Conservation (phyloP, 1,140 invertebrate genomes). For the Cyclargus thomasi region DNA sequence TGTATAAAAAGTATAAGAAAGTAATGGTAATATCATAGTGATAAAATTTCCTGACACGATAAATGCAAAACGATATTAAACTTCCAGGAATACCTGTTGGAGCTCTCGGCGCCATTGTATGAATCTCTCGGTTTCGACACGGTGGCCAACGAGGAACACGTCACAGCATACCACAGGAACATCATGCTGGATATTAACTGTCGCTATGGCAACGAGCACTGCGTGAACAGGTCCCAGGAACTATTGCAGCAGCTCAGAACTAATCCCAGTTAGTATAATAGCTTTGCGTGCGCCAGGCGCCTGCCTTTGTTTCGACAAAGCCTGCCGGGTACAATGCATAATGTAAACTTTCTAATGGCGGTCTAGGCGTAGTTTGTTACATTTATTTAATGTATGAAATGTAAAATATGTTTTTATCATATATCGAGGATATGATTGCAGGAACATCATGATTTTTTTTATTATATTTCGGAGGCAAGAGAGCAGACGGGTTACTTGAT, state of each 20-base stretch:
- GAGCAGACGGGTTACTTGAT: too few relatives aligned
- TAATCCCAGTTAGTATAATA: conserved; percentile 41
- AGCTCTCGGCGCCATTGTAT: conserved; percentile 79
- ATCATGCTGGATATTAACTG: conserved; percentile 83
- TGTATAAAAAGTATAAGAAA: too few relatives aligned
- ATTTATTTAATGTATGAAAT: too few relatives aligned
- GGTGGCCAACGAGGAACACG: conserved; percentile 74
- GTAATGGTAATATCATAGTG: too few relatives aligned
- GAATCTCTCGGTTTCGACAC: conserved; percentile 78
- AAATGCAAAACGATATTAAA: background rate
- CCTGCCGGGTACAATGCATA: background rate
- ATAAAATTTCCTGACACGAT: too few relatives aligned
- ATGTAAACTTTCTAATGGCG: background rate
- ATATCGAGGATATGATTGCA: too few relatives aligned
- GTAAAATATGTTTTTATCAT: too few relatives aligned
- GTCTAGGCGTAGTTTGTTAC: too few relatives aligned
- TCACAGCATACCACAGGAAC: conserved; percentile 80
- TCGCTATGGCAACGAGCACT: conserved; percentile 79
- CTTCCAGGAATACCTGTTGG: conserved; percentile 78
- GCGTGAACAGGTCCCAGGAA: conserved; percentile 77
- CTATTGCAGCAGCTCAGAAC: conserved; percentile 74
- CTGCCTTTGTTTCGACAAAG: background rate
- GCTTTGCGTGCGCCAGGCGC: background rate
- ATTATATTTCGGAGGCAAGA: too few relatives aligned
- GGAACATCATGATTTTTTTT: too few relatives aligned